Evolutionary conservation across 2,113 vertebrate genomes (phyloP), one percentile per base, ranked within the genome.

Genomic region (Rhipidura dahli): DNA sequence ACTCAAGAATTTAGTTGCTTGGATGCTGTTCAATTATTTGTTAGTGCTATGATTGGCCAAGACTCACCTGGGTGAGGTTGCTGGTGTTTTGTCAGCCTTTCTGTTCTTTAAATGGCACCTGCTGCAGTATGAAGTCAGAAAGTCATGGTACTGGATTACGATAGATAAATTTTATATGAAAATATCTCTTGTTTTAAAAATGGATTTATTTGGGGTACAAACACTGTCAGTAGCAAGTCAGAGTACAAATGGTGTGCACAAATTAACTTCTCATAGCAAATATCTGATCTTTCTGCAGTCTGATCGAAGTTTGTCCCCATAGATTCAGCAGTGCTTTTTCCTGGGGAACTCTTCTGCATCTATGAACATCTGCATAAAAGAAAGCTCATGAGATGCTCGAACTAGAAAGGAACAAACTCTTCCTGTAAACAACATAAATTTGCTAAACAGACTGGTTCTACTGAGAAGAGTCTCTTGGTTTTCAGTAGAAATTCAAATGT

Each of bases 211-310:
- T 2, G 2, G 6, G 26, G 6, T 44, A 10, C 15, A 75, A 40
- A 75, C 6, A 2, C 6, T 40, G 4, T 11, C 49, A 13, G 3
- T 59, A n/a, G 27, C 11, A 50, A 49, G 5, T 9, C n/a, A 49
- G 37, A 51, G 7, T 18, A 59, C 10, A 77, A 72, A 49, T 0
- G 0, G 1, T n/a, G 15, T 49, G 27, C 1, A 0, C 3, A 81
- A 84, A 68, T 47, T 57, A 63, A 47, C 30, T 37, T 57, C 5
- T 72, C 24, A 61, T 6, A 63, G 15, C 7, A 56, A 76, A 71
- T 68, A 24, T 39, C 11, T 37, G 17, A 26, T 44, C 10, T 76
- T 71, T 66, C 35, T 81, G 19, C 28, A 72, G 10, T n/a, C 11
- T 77, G 11, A 50, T 45, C 24, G 23, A 70, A 76, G 8, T 31